Percentiles rank a stretch among this genome's conserved stretches.
Conservation (phyloP, 2,113 vertebrate genomes). For the Capra hircus region DNA sequence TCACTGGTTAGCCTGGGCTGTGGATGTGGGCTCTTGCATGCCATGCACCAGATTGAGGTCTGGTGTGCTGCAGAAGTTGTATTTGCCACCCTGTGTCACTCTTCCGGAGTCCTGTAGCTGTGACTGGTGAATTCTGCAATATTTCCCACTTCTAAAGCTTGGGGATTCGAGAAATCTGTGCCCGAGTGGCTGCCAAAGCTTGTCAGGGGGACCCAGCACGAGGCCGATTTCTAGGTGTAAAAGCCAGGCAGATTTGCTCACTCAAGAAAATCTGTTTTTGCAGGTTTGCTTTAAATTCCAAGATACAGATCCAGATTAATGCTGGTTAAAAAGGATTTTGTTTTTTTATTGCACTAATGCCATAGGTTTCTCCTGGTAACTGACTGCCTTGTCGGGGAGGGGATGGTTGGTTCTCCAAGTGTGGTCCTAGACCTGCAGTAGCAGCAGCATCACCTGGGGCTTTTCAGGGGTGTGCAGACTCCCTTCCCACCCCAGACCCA, state of each 20-base stretch:
- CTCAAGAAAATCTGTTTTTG: conserved; percentile 73
- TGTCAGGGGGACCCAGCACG: conserved; percentile 60
- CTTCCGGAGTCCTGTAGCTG: conserved; percentile 58
- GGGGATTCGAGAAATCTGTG: conserved; percentile 71
- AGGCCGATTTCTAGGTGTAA: conserved; percentile 68
- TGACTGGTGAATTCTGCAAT: conserved; percentile 66
- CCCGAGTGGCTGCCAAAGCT: conserved; percentile 66
- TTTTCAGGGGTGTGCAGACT: background rate
- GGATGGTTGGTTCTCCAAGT: background rate
- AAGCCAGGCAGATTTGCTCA: conserved; percentile 73
- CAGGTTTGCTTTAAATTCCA: conserved; percentile 62
- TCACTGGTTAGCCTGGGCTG: background rate
- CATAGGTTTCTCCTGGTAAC: background rate
- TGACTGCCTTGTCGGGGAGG: background rate
- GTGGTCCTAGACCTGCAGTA: background rate
- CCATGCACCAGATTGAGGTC: conserved; percentile 29
- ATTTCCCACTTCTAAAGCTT: conserved; percentile 72
- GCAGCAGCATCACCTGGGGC: background rate
- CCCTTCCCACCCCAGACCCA: background rate
- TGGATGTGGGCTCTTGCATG: background rate
- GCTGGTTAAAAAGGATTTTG: background rate
- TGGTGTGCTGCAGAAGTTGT: conserved; percentile 48
- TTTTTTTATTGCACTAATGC: background rate
- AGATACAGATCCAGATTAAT: conserved; percentile 1
- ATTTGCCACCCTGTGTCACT: conserved; percentile 60